Evolutionary conservation across 2,888 invertebrate genomes (phyloP), one percentile per base, ranked within the genome.

Genomic region (Lycophotia porphyrea): DNA sequence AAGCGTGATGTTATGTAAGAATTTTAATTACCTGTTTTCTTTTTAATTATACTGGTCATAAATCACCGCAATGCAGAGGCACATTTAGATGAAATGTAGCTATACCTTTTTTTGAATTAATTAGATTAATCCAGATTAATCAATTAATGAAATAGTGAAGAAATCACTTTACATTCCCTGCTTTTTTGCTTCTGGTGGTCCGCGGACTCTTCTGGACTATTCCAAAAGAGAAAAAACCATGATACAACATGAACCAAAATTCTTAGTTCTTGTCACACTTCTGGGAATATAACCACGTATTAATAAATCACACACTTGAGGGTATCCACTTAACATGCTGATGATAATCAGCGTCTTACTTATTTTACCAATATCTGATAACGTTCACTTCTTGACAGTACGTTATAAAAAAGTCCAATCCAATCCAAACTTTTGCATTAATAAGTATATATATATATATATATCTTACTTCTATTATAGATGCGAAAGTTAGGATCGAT

Each of bases 281-380:
- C n/a, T 21, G 34, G n/a, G 13, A 18, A 24, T 49, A 47, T n/a
- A 63, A 15, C n/a, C 49, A n/a, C 44, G 2, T 47, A 18, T 31
- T 39, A 31, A 76, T 75, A 76, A 75, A 47, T 58, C 55, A 75
- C 21, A 47, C 27, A 49, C 39, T 77, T 42, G 39, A 49, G 21
- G 21, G 24, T 49, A 11, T 11, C n/a, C 11, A 11, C 24, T 24
- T 49, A 49, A 24, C 24, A 24, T 49, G 49, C 9, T 49, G 24
- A 49, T 11, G 24, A 5, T 52, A 52, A n/a, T 11, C n/a, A 52
- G 52, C 52, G n/a, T 11, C 1, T 52, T n/a, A n/a, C 52, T 52
- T n/a, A 4, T 52, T n/a, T n/a, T n/a, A 9, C 4, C 3, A 11
- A 11, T 49, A 49, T n/a, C n/a, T 49, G 49, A n/a, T 49, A 49